phyloP scores from a whole-genome alignment of 2,888 invertebrate species.

The Cephus nigrinus region DNA sequence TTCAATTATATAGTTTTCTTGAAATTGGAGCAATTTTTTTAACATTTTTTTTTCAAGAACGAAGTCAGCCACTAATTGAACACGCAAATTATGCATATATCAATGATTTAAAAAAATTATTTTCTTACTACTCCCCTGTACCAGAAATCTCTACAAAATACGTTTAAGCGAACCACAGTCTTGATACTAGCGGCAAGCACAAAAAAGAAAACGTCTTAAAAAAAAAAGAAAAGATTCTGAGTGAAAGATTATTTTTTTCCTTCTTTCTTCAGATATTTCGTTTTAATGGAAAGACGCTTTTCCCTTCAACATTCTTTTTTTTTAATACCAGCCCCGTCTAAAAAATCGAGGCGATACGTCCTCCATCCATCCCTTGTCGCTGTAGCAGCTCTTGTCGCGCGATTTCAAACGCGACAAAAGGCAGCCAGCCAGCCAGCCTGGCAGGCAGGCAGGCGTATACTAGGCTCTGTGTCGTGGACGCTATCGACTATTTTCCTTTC shows the following conservation, averaged over 20 bases:
- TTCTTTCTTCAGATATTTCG: not conserved
- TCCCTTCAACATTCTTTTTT: not conserved
- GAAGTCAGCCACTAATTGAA: not conserved
- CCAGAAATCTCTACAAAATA: not conserved
- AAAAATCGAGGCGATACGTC: not conserved
- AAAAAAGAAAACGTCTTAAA: not conserved
- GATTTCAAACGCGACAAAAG: not conserved
- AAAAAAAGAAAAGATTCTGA: not conserved
- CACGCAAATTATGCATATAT: not conserved
- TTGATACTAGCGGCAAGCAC: not conserved
- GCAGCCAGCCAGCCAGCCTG: not conserved
- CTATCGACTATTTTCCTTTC: not conserved
- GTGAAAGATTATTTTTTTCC: not conserved
- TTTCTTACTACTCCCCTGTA: not conserved
- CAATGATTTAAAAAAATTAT: no score
- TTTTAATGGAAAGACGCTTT: not conserved
- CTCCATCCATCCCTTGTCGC: not conserved
- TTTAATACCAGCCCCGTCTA: not conserved
- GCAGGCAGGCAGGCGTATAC: not conserved
- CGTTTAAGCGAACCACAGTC: not conserved
- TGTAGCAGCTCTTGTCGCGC: not conserved
- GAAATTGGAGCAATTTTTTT: not conserved
- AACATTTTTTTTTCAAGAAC: not conserved
- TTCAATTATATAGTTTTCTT: not conserved
- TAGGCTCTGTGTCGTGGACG: not conserved